phyloP scores from a whole-genome alignment of 1,140 invertebrate genomes.

The Belonocnema kinseyi region DNA sequence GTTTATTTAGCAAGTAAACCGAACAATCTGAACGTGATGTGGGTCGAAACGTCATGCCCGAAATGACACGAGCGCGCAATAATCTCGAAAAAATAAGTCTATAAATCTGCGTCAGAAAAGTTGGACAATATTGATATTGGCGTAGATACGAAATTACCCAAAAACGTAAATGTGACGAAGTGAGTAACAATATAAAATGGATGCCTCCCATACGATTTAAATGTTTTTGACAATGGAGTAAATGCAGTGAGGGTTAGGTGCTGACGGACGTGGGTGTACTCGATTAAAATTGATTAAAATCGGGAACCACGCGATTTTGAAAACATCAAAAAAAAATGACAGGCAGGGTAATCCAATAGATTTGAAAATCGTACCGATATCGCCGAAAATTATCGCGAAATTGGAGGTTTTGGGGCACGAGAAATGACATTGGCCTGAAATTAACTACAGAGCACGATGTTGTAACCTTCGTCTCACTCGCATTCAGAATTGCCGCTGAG shows the following conservation, averaged over 20 bases:
- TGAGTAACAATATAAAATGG: constrained; percentile 27
- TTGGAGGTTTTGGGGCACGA: constrained; percentile 53
- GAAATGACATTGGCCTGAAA: constrained; percentile 55
- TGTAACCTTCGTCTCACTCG: not conserved
- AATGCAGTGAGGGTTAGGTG: not conserved
- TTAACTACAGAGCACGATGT: constrained; percentile 42
- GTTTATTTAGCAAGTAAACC: constrained; percentile 1
- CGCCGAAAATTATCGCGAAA: constrained; percentile 2
- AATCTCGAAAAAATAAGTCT: not conserved
- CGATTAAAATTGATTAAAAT: constrained; percentile 19
- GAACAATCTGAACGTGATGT: not conserved
- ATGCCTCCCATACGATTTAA: constrained; percentile 27
- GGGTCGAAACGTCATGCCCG: not conserved
- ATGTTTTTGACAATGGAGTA: not conserved
- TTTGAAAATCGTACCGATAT: not conserved
- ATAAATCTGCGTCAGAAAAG: not conserved
- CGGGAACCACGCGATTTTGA: not conserved
- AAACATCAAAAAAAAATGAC: not conserved
- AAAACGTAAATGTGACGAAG: not conserved
- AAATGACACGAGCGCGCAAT: not conserved
- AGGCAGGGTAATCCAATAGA: not conserved
- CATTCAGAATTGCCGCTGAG: not conserved
- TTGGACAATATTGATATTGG: not conserved
- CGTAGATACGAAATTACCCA: not conserved
- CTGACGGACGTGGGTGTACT: constrained; percentile 16